A percentile compares a stretch with the other conserved stretches of the same genome.
Evolutionary conservation across 2,797 vertebrate species (phyloP).

Genomic region (Clarias pachynema): DNA sequence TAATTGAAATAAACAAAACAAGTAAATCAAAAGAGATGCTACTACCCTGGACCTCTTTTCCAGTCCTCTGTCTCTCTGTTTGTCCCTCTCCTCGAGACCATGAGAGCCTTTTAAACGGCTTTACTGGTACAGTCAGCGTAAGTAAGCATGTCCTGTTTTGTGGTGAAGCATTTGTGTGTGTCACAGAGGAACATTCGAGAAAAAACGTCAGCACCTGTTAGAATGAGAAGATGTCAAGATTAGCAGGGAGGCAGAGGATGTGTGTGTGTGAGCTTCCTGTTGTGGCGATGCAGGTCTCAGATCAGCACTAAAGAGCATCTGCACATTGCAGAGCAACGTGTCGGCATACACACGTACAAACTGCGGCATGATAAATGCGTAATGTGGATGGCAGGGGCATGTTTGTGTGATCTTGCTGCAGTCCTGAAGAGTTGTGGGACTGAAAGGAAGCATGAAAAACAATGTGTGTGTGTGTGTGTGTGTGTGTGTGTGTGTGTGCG

Average conservation of each 20-base stretch:
- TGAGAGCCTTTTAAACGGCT: background rate
- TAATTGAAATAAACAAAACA: background rate
- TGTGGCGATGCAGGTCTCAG: constrained; percentile 65
- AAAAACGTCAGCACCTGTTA: constrained; percentile 50
- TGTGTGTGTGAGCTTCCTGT: constrained; percentile 71
- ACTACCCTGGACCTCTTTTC: background rate
- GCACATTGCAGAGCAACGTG: constrained; percentile 44
- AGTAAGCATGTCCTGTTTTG: background rate
- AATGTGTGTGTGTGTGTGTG: constrained; percentile 3
- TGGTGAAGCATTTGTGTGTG: constrained; percentile 13
- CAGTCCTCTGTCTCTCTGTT: background rate
- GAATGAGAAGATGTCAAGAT: constrained; percentile 30
- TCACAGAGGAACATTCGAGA: constrained; percentile 38
- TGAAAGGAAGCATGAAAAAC: background rate
- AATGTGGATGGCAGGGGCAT: background rate
- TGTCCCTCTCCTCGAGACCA: background rate
- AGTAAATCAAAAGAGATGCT: background rate
- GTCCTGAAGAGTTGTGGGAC: constrained; percentile 1
- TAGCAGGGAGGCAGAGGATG: constrained; percentile 23
- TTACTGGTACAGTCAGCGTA: background rate
- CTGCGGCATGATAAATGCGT: background rate
- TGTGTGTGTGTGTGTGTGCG: constrained; percentile 8
- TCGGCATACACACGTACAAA: background rate
- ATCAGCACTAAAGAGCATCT: constrained; percentile 28
- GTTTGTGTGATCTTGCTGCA: background rate